Percentiles rank a stretch among this genome's conserved stretches.
Conservation (phyloP, 2,888 invertebrate genomes). For the Morpho achilles region DNA sequence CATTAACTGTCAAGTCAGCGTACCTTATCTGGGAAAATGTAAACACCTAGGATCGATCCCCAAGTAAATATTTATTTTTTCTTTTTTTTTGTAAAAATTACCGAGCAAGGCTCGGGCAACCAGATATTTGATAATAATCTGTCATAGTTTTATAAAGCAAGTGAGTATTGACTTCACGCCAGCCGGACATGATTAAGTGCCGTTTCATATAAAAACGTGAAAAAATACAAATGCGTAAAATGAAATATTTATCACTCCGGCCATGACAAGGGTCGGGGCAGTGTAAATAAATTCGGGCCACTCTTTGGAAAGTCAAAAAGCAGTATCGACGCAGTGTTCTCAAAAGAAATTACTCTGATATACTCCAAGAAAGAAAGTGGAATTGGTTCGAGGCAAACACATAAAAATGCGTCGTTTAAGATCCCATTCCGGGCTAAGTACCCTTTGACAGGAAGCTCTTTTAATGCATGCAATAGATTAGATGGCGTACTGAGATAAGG, state of each 20-base stretch:
- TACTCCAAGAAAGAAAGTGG: conserved; percentile 40
- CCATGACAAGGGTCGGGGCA: conserved; percentile 28
- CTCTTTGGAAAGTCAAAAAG: conserved; percentile 58
- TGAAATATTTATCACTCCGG: conserved; percentile 59
- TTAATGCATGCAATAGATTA: conserved; percentile 24
- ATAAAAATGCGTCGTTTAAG: conserved; percentile 28
- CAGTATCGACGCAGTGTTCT: conserved; percentile 60
- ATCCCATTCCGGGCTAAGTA: conserved; percentile 28
- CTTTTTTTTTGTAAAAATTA: too few relatives aligned
- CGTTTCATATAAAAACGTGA: conserved; percentile 58
- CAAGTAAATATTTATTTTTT: too few relatives aligned
- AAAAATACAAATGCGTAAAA: conserved; percentile 48
- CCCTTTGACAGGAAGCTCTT: conserved; percentile 28
- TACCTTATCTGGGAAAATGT: too few relatives aligned
- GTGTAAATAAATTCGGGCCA: conserved; percentile 63
- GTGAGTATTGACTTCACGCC: too few relatives aligned
- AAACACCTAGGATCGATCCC: too few relatives aligned
- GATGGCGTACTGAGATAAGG: conserved; percentile 13
- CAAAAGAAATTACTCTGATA: conserved; percentile 54
- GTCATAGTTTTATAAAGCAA: too few relatives aligned
- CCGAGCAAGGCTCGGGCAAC: too few relatives aligned
- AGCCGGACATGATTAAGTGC: conserved; percentile 13
- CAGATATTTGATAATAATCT: too few relatives aligned
- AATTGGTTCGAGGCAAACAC: conserved; percentile 39
- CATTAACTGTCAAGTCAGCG: too few relatives aligned